Evolutionary conservation across 2,113 vertebrate genomes (phyloP).

Genomic region (Geococcyx californianus): DNA sequence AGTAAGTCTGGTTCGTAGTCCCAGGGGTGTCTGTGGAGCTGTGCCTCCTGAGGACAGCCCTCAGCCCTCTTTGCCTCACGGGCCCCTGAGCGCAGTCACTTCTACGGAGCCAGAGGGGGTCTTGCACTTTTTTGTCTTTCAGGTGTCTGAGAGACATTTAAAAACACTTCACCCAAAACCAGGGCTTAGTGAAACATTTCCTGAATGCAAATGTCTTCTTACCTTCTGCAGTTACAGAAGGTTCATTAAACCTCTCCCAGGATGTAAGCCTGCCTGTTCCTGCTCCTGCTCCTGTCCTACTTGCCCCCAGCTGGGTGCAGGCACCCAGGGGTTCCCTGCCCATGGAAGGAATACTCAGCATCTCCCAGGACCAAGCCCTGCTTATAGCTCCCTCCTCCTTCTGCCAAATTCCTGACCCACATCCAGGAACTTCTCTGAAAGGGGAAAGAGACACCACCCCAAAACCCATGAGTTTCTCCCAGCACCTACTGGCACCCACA

Average conservation of each 20-base stretch:
- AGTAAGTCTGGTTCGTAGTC: not conserved
- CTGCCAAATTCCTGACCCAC: not conserved
- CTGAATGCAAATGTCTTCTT: not conserved
- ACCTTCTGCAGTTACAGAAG: not conserved
- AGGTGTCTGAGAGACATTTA: not conserved
- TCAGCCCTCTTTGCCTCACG: not conserved
- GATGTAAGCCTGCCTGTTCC: not conserved
- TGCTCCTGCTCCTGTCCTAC: not conserved
- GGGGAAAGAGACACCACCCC: not conserved
- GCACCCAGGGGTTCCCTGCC: not conserved
- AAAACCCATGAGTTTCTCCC: not conserved
- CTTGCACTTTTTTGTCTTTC: not conserved
- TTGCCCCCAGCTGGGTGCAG: not conserved
- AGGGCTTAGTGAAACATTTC: not conserved
- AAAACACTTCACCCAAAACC: not conserved
- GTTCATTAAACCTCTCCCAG: not conserved
- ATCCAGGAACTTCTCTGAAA: not conserved
- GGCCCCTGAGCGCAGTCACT: accelerated
- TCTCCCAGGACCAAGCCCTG: not conserved
- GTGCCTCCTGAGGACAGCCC: not conserved
- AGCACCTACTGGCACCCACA: not conserved
- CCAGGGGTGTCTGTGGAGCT: not conserved
- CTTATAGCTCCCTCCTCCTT: not conserved
- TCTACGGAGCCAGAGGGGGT: not conserved
- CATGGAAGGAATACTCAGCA: not conserved